These are phyloP conservation scores for Chascanopsetta lugubris DNA, from an alignment of 2,113 vertebrate genomes.

Conservation along the genomic window DNA sequence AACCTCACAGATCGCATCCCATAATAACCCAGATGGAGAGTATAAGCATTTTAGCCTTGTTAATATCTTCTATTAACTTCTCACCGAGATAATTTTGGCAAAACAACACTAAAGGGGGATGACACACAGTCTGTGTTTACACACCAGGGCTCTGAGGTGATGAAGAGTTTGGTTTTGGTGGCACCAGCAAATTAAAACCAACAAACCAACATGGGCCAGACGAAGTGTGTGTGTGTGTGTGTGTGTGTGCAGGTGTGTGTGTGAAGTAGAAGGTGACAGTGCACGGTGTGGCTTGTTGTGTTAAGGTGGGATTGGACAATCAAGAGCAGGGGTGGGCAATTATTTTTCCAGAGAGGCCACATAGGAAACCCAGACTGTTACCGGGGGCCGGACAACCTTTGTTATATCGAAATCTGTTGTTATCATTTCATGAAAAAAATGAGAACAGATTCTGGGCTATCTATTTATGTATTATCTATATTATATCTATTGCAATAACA, in stretches of 20 bases:
- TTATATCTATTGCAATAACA: no score
- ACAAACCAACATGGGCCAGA: slow-evolving; percentile 49
- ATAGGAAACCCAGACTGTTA: no score
- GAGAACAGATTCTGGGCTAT: no score
- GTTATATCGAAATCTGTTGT: no score
- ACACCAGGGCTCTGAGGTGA: slow-evolving; percentile 78
- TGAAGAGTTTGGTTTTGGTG: slow-evolving; percentile 83
- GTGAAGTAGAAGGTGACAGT: slow-evolving; percentile 14
- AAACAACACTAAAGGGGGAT: slow-evolving; percentile 78
- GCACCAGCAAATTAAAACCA: slow-evolving; percentile 86
- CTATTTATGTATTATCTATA: no score
- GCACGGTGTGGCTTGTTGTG: slow-evolving; percentile 26
- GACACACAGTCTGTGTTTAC: slow-evolving; percentile 81
- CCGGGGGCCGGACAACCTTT: no score
- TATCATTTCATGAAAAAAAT: slow-evolving; percentile 90
- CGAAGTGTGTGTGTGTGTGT: slow-evolving; percentile 15
- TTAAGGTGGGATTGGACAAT: slow-evolving; percentile 82
- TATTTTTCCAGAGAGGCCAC: no score
- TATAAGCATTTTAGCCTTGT: slow-evolving; percentile 57
- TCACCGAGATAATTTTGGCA: slow-evolving; percentile 4
- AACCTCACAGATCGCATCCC: slow-evolving; percentile 2
- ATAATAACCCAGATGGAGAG: slow-evolving; percentile 22
- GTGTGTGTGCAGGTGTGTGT: slow-evolving; percentile 16
- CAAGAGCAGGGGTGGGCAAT: slow-evolving; percentile 84
- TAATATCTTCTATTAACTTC: slow-evolving; percentile 6